Conservation (phyloP, 2,888 invertebrate genomes). For the Dicyrtoma fusca region DNA sequence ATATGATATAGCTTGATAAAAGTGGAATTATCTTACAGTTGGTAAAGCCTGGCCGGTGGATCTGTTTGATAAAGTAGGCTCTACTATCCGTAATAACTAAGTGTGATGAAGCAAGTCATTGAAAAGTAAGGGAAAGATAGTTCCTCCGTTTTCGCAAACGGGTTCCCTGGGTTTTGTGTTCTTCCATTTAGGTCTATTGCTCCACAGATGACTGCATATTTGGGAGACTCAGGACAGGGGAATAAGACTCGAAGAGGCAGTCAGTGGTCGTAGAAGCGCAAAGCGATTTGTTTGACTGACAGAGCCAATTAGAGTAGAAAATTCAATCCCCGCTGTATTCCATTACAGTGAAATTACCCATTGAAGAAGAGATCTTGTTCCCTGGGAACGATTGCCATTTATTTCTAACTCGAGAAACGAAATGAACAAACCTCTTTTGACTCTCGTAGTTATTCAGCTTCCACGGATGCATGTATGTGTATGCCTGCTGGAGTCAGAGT, state of each 20-base stretch:
- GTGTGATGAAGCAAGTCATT: constrained; percentile 37
- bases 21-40: too few relatives aligned
- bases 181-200: background rate
- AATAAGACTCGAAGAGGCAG: constrained; percentile 12
- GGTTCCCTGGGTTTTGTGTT: background rate
- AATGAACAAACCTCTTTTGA: constrained; percentile 23
- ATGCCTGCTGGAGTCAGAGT: too few relatives aligned
- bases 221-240: background rate
- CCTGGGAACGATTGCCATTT: constrained; percentile 57
- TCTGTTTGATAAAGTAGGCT: background rate
- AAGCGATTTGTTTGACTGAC: constrained; percentile 58
- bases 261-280: constrained; percentile 27
- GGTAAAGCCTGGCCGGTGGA: background rate
- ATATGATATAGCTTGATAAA: background rate
- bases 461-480: background rate
- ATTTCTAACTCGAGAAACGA: constrained; percentile 48
- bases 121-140: constrained; percentile 32
- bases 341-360: constrained; percentile 58
- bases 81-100: background rate
- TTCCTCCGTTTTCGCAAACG: constrained; percentile 19
- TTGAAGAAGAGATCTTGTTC: constrained; percentile 57
- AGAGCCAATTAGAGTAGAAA: constrained; percentile 58
- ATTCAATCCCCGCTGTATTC: constrained; percentile 58
- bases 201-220: background rate
- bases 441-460: constrained; percentile 16